Conservation (phyloP, 2,797 vertebrate species). For the Nothura maculosa region DNA sequence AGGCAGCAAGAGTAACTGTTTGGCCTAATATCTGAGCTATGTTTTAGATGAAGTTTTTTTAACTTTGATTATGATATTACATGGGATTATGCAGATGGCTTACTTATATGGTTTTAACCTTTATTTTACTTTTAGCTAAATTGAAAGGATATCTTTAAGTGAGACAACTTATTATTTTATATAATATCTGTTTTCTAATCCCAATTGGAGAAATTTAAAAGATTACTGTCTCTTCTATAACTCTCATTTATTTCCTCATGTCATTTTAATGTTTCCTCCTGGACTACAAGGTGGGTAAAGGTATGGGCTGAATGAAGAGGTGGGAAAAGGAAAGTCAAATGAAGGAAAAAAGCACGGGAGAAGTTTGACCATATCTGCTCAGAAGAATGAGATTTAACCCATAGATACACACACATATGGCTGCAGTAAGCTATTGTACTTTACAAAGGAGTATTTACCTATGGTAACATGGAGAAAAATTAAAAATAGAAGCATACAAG, state of each 20-base stretch:
- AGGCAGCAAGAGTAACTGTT: background rate
- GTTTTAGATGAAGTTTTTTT: background rate
- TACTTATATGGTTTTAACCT: background rate
- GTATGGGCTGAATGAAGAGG: background rate
- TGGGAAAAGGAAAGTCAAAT: fast-evolving
- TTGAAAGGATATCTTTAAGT: background rate
- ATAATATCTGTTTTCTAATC: background rate
- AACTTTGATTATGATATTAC: background rate
- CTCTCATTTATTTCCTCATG: background rate
- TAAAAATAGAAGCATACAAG: background rate
- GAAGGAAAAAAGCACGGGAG: background rate
- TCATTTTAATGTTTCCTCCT: background rate
- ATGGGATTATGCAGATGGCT: background rate
- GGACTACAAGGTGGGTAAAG: background rate
- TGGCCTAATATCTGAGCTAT: background rate
- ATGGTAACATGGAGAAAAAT: background rate
- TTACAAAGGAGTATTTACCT: background rate
- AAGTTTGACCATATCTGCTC: background rate
- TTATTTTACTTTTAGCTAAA: background rate
- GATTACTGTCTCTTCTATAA: background rate
- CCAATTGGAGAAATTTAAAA: background rate
- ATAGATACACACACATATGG: background rate
- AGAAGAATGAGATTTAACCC: background rate
- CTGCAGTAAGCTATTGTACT: background rate
- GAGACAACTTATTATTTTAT: background rate